phyloP scores from a whole-genome alignment of 2,113 vertebrate species.

The Isichthys henryi region DNA sequence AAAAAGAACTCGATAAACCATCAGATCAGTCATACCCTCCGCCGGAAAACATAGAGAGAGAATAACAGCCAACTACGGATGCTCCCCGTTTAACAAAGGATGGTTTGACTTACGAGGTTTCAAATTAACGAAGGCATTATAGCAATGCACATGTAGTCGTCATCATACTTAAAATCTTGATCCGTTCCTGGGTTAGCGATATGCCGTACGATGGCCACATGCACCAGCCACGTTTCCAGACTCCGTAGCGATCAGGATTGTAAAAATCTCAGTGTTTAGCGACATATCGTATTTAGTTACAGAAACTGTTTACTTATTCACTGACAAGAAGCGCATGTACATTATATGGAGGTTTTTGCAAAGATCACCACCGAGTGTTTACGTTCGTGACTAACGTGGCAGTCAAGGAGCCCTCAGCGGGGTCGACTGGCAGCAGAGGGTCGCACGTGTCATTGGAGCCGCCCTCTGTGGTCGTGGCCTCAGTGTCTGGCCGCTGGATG shows the following conservation, averaged over 20 bases:
- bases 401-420: slow-evolving; percentile 31
- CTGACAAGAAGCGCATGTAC: background rate
- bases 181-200: background rate
- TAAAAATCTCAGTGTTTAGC: background rate
- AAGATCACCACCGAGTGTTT: background rate
- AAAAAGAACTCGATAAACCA: background rate
- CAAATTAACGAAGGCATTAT: background rate
- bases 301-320: background rate
- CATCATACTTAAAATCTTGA: background rate
- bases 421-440: slow-evolving; percentile 42
- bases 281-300: background rate
- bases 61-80: background rate
- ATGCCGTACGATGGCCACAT: background rate
- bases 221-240: background rate
- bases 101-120: background rate
- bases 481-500: slow-evolving; percentile 72
- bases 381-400: slow-evolving; percentile 34
- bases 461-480: slow-evolving; percentile 31
- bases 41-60: background rate
- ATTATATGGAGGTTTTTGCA: background rate
- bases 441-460: slow-evolving; percentile 29
- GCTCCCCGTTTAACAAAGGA: background rate
- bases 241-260: background rate
- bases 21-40: background rate
- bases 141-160: background rate